Evolutionary conservation across 2,113 vertebrate genomes (phyloP).

Genomic region (Ophthalmolycus amberensis): DNA sequence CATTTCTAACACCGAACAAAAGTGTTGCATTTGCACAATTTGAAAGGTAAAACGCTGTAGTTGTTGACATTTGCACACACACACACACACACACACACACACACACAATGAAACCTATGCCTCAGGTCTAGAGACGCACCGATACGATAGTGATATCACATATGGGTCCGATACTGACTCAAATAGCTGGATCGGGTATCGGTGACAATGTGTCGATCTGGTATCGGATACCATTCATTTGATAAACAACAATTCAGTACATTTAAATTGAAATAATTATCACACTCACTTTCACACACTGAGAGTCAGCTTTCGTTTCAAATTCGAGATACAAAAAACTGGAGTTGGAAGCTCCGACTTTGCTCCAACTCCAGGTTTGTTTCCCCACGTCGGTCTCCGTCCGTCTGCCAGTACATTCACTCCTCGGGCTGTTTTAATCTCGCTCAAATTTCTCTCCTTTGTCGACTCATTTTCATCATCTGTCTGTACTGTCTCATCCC

Average conservation of each 20-base stretch:
- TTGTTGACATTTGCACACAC: neutral
- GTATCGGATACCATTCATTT: too few species aligned
- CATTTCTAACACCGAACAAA: slow-evolving; percentile 22
- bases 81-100: too few species aligned
- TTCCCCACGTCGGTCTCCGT: neutral
- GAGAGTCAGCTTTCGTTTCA: slow-evolving; percentile 27
- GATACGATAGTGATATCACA: too few species aligned
- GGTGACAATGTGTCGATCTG: too few species aligned
- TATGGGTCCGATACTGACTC: too few species aligned
- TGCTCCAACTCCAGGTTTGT: slow-evolving; percentile 24
- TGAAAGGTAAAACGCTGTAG: neutral
- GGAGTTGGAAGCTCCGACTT: neutral
- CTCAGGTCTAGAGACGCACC: too few species aligned
- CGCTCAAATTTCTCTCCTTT: slow-evolving; percentile 23
- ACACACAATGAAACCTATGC: neutral
- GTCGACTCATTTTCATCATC: slow-evolving; percentile 36
- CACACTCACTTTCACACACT: too few species aligned
- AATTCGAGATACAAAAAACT: slow-evolving; percentile 5
- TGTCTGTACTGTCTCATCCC: slow-evolving; percentile 19
- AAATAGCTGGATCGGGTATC: too few species aligned
- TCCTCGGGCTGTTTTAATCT: slow-evolving; percentile 11
- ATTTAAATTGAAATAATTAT: too few species aligned
- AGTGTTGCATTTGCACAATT: neutral
- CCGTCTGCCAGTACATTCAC: slow-evolving; percentile 4
- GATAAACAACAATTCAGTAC: too few species aligned